Base-by-base conservation (phyloP, 2,888 invertebrate genomes). In the Omphaloscelis lunosa region DNA sequence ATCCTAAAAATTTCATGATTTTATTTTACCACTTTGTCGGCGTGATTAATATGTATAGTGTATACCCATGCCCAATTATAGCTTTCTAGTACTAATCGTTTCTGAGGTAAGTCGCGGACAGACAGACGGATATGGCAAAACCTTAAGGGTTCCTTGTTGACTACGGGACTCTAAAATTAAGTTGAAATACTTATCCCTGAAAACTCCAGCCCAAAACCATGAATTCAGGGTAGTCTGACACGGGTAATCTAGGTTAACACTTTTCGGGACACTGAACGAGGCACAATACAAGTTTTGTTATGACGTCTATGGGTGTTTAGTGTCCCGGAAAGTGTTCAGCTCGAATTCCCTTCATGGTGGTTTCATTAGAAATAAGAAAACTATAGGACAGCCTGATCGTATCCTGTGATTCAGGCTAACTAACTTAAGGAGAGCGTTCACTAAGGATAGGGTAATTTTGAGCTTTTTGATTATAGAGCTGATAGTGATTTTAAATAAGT, bases 401-500 rank as follows among this genome's bases (percentile, higher is more conserved):
- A n/a, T 71, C n/a, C n/a, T 34, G 29, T 66, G 29, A 65, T 65
- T 11, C 29, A 41, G 27, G 17, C 9, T n/a, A 41, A 15, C 17
- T 41, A n/a, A 15, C 41, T 2, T 56, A 68, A 9, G 7, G n/a
- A 56, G 34, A n/a, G 17, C 17, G 1, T 56, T 34, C 17, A n/a
- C 7, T 20, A 56, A 20, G 12, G 0, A 12, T 27, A 69, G 41
- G 23, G 27, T 41, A 27, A 41, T 41, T 8, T 27, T 20, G 23
- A 70, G 20, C 51, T 51, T 51, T 20, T 51, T 20, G 20, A 51
- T 12, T 41, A 11, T 5, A 48, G 48, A 48, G 20, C 56, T 39
- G 56, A 68, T 11, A 68, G 61, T 61, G 8, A 61, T 69, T 59
- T 69, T 27, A 27, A 68, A n/a, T 11, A 68, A 39, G n/a, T 53